These are phyloP conservation scores for Intellagama lesueurii DNA, from an alignment of 2,797 vertebrate genomes.

Conservation along the genomic window DNA sequence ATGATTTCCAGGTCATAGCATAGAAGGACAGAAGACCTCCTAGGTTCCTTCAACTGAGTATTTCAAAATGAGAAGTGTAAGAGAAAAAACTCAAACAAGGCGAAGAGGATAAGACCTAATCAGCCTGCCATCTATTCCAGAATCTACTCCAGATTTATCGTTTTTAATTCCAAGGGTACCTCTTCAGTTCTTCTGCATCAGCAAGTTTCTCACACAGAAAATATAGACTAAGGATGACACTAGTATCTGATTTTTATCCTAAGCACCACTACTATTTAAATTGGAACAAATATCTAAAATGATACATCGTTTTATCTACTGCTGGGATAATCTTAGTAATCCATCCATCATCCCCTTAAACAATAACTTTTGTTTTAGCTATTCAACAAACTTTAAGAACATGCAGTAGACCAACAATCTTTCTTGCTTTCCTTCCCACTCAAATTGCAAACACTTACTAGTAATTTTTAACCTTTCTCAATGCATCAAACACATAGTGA, in stretches of 20 bases:
- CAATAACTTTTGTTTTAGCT: slow-evolving; percentile 22
- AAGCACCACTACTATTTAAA: slow-evolving; percentile 13
- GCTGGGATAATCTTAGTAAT: slow-evolving; percentile 18
- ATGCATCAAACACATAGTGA: slow-evolving; percentile 16
- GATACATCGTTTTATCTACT: slow-evolving; percentile 18
- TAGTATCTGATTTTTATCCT: slow-evolving; percentile 7
- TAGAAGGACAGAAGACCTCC: too few relatives aligned
- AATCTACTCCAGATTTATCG: neutral
- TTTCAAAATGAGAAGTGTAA: neutral
- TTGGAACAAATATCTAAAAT: slow-evolving; percentile 15
- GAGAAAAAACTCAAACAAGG: neutral
- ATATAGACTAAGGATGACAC: slow-evolving; percentile 8
- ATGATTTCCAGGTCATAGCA: neutral
- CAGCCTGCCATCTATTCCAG: neutral
- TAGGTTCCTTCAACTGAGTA: neutral
- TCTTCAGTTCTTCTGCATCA: neutral
- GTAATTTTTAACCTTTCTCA: neutral
- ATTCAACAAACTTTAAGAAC: slow-evolving; percentile 3
- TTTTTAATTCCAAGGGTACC: too few relatives aligned
- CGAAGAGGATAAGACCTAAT: neutral
- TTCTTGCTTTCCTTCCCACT: neutral
- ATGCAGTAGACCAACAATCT: slow-evolving; percentile 5
- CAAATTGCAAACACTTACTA: slow-evolving; percentile 13
- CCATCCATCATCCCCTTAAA: slow-evolving; percentile 10
- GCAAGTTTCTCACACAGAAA: neutral